phyloP scores from a whole-genome alignment of 1,140 invertebrate species.

The Penaeus japonicus region DNA sequence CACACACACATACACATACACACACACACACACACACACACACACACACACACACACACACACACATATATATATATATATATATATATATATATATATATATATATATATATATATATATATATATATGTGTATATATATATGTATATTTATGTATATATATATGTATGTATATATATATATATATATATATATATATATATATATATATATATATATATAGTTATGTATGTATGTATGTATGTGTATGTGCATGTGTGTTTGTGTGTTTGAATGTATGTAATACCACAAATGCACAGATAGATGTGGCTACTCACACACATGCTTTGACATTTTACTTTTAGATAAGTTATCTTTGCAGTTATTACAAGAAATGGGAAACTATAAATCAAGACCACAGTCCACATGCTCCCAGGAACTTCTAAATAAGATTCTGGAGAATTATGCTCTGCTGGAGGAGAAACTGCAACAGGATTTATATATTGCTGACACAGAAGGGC shows the following conservation, averaged over 20 bases:
- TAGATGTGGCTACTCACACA: neutral
- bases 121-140: neutral
- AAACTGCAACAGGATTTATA: slow-evolving; percentile 63
- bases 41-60: neutral
- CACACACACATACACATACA: neutral
- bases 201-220: too few relatives aligned
- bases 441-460: slow-evolving; percentile 64
- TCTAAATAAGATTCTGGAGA: slow-evolving; percentile 66
- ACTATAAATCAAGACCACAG: slow-evolving; percentile 19
- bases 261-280: too few relatives aligned
- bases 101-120: neutral
- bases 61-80: neutral
- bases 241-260: too few relatives aligned
- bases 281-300: too few relatives aligned
- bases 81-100: neutral
- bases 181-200: too few relatives aligned
- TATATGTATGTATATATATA: too few relatives aligned
- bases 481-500: slow-evolving; percentile 61
- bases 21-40: neutral
- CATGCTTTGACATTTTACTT: neutral
- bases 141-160: neutral
- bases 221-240: too few relatives aligned
- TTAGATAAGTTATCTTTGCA: neutral
- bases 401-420: slow-evolving; percentile 62
- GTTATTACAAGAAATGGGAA: neutral